Base-by-base conservation (phyloP, 2,113 vertebrate genomes). In the Cettia cetti region DNA sequence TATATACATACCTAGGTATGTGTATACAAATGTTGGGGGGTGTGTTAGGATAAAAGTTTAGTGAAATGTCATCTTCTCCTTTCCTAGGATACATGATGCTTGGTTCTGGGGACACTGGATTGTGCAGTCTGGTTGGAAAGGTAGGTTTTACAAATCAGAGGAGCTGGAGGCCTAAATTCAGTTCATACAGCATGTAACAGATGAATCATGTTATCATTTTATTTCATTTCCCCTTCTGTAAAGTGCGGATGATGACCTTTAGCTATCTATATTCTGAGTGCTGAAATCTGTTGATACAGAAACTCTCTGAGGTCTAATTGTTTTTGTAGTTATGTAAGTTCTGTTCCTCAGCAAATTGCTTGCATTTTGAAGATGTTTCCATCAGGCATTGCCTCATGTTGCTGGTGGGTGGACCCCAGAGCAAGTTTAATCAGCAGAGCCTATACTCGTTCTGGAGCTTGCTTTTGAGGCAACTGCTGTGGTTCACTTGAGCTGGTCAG, bases 291-390 rank as follows among this genome's bases (percentile, higher is more conserved):
- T 89, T 6, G 21, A 80, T 90, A 85, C 39, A 92, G 93, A 88
- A 93, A 66, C 82, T 86, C 61, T 75, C 28, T 31, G 27, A 83
- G 54, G 75, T 72, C 56, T 92, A 64, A 90, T 79, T 92, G 45
- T 65, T 90, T 88, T 61, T 90, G 39, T 42, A 85, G 84, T 95
- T 92, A 82, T 54, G 70, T 60, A 87, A 91, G 54, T 44, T 57
- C 68, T 66, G 42, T 76, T 86, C 82, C 85, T 84, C 54, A 79
- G 82, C 37, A 83, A 84, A 82, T 88, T 69, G 39, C 54, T 88
- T 79, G 54, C 57, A 72, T 89, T 90, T 72, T 86, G 80, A 66
- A 95, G 77, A 82, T 74, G 65, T 82, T 94, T 92, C 80, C n/a
- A 11, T 64, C 37, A 68, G 85, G 70, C 71, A 78, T 49, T 92